phyloP scores from a whole-genome alignment of 2,888 invertebrate species.

The Pilophorus perplexus region DNA sequence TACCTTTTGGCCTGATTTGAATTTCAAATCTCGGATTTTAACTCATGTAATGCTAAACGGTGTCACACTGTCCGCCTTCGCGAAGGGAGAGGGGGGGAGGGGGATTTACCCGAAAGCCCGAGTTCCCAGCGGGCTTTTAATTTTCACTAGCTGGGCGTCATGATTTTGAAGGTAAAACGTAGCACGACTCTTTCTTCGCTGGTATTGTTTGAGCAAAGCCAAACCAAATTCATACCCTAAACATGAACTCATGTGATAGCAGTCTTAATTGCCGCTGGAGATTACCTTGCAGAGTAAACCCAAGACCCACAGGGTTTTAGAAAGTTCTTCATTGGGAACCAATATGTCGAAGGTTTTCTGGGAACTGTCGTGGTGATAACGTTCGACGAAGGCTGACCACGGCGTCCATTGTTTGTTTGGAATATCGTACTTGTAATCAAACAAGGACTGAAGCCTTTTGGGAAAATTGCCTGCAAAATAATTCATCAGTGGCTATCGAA shows the following conservation, averaged over 20 bases:
- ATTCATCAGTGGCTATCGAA: too few relatives aligned
- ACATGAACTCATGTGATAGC: too few relatives aligned
- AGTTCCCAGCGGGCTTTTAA: too few relatives aligned
- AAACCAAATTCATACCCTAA: too few relatives aligned
- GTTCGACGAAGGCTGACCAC: conserved; percentile 77
- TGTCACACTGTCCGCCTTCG: neutral
- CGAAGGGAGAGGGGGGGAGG: too few relatives aligned
- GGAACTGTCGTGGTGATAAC: conserved; percentile 68
- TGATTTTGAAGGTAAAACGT: too few relatives aligned
- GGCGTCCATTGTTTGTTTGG: conserved; percentile 71
- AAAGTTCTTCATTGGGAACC: conserved; percentile 86
- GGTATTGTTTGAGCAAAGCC: too few relatives aligned
- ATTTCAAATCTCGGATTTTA: neutral
- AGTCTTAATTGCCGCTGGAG: too few relatives aligned
- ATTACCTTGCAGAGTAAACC: too few relatives aligned
- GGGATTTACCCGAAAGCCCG: too few relatives aligned
- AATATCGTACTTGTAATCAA: conserved; percentile 77
- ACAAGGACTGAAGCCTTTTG: conserved; percentile 66
- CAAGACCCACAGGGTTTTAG: conserved; percentile 75
- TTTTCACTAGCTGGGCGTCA: too few relatives aligned
- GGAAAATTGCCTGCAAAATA: conserved; percentile 67
- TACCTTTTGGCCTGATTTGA: neutral
- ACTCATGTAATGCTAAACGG: conserved; percentile 3
- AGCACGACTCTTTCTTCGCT: too few relatives aligned
- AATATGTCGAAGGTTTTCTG: conserved; percentile 77